These are phyloP conservation scores for Peromyscus leucopus DNA, from an alignment of 2,113 vertebrate species.

Conservation along the genomic window DNA sequence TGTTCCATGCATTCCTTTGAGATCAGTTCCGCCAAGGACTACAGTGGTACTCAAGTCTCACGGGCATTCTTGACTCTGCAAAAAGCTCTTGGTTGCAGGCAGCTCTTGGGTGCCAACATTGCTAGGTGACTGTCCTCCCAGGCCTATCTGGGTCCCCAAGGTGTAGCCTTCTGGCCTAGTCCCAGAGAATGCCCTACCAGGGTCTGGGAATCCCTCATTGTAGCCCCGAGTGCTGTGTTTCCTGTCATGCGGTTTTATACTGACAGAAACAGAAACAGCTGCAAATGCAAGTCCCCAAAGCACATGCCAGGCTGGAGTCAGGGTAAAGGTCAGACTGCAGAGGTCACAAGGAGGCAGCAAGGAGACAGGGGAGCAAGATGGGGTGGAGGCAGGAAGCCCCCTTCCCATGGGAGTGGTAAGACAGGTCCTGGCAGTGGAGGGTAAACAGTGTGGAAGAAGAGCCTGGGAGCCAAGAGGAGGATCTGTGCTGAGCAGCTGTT, in stretches of 20 bases:
- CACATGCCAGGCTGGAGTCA: background rate
- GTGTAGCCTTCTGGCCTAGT: background rate
- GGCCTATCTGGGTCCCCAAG: background rate
- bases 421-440: background rate
- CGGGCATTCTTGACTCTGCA: background rate
- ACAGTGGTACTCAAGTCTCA: background rate
- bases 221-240: background rate
- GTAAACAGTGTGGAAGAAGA: background rate
- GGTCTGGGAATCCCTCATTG: background rate
- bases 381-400: background rate
- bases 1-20: background rate
- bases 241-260: background rate
- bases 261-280: background rate
- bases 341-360: background rate
- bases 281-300: background rate
- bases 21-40: background rate
- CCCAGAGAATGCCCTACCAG: background rate
- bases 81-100: background rate
- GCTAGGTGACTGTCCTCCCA: background rate
- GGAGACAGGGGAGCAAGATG: too few species aligned
- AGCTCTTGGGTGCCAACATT: background rate
- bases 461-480: background rate
- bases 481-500: background rate
- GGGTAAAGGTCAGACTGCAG: background rate
- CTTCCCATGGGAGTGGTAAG: background rate